These are phyloP conservation scores for Thymelicus lineola DNA, from an alignment of 2,888 invertebrate genomes.

Conservation along the genomic window DNA sequence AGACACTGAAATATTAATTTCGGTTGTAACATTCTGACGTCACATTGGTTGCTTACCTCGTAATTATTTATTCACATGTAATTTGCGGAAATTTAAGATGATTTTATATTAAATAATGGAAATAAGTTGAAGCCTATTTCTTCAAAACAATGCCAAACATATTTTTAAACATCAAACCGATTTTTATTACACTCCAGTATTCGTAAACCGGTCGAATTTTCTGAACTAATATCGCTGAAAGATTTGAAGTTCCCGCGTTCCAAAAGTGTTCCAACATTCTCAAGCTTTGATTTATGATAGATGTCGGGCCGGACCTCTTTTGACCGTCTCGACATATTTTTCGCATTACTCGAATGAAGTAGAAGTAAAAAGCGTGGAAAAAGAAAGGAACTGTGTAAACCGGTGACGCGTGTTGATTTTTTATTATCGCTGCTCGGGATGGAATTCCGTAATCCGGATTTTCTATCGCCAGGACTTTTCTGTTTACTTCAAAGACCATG, in stretches of 20 bases:
- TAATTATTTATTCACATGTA: constrained; percentile 3
- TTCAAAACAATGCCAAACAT: constrained; percentile 6
- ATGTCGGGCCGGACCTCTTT: constrained; percentile 48
- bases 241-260: constrained; percentile 32
- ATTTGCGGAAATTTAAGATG: not conserved
- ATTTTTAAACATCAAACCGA: not conserved
- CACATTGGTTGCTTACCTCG: constrained; percentile 2
- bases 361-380: constrained; percentile 23
- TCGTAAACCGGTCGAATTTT: constrained; percentile 21
- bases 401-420: constrained; percentile 52
- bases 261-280: constrained; percentile 23
- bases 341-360: constrained; percentile 60
- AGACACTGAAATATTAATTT: constrained; percentile 31
- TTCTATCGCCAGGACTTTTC: constrained; percentile 13
- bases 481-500: constrained; percentile 7
- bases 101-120: not conserved
- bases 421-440: constrained; percentile 19
- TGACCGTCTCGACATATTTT: constrained; percentile 61
- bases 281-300: constrained; percentile 62
- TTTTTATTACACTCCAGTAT: constrained; percentile 16
- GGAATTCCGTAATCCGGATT: constrained; percentile 46
- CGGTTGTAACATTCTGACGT: constrained; percentile 16
- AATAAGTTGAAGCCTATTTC: too few species aligned
- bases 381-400: constrained; percentile 47
- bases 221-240: constrained; percentile 25